phyloP scores from a whole-genome alignment of 2,113 vertebrate species.

The Anguilla rostrata region DNA sequence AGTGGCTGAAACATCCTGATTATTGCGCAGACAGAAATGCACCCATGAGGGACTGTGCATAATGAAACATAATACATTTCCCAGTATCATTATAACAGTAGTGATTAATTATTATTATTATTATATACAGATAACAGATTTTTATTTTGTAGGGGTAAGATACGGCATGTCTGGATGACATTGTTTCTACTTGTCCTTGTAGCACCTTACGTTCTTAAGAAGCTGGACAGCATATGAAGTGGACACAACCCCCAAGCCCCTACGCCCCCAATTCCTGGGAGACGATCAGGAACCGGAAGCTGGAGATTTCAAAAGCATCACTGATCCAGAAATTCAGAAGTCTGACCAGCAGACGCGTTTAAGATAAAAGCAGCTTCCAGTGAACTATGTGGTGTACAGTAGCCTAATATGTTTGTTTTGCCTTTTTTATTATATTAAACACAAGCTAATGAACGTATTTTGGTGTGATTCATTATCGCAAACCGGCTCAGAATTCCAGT shows the following conservation, averaged over 20 bases:
- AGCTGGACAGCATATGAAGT: conserved; percentile 18
- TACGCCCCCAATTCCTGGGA: not conserved
- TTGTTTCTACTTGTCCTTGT: not conserved
- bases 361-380: not conserved
- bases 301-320: not conserved
- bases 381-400: not conserved
- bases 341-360: not conserved
- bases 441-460: conserved; percentile 2
- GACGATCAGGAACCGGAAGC: not conserved
- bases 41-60: too few species aligned
- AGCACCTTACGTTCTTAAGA: conserved; percentile 14
- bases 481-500: not conserved
- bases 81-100: too few species aligned
- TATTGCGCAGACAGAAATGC: not conserved
- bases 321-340: not conserved
- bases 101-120: too few species aligned
- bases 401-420: not conserved
- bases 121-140: too few species aligned
- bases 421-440: not conserved
- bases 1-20: not conserved
- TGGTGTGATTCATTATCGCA: not conserved
- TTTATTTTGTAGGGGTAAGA: not conserved
- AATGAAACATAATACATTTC: too few species aligned
- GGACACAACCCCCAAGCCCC: not conserved
- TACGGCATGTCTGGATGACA: not conserved